Evolutionary conservation across 2,113 vertebrate genomes (phyloP), one percentile per base, ranked within the genome.

Genomic region (Equus przewalskii): DNA sequence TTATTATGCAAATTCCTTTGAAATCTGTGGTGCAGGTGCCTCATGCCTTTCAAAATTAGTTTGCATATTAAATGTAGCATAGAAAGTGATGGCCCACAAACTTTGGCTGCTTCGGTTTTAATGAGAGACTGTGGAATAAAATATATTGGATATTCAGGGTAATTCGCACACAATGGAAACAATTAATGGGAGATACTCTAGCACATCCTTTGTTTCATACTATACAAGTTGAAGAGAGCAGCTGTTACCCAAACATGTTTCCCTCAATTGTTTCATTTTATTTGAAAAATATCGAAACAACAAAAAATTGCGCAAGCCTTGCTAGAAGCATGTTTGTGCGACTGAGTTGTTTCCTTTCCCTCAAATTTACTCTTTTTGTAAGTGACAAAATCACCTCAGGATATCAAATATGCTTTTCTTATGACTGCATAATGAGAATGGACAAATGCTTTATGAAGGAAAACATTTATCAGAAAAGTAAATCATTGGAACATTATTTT

Each of bases 1-100:
- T 98, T 97, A 97, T 98, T 98, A 98, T 98, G 97, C 83, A 98
- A 98, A 98, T 98, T 98, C 93, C 79, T 98, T 98, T 98, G 91
- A 98, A 98, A 98, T 98, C 96, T 97, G 72, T 97, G 88, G 14
- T 98, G 97, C 97, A 98, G 96, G 95, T 98, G 93, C 58, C 81
- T 98, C 89, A 97, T 96, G 98, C 94, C 92, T 98, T 98, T 98
- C 98, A 97, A 98, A 98, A 62, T 95, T 97, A 97, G 97, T 98
- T 98, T 99, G 96, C 98, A 97, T 97, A 98, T 97, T 97, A 98
- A 98, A 97, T 98, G 97, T 98, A 98, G 97, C 91, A 96, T 72
- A 96, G 72, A 82, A 97, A 33, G 11, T 75, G 4, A 92, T 96
- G 88, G 79, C 46, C 80, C 65, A 96, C 90, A 98, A 98, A 97